Evolutionary conservation across 2,797 vertebrate genomes (phyloP), one percentile per base, ranked within the genome.

Genomic region (Mus caroli): DNA sequence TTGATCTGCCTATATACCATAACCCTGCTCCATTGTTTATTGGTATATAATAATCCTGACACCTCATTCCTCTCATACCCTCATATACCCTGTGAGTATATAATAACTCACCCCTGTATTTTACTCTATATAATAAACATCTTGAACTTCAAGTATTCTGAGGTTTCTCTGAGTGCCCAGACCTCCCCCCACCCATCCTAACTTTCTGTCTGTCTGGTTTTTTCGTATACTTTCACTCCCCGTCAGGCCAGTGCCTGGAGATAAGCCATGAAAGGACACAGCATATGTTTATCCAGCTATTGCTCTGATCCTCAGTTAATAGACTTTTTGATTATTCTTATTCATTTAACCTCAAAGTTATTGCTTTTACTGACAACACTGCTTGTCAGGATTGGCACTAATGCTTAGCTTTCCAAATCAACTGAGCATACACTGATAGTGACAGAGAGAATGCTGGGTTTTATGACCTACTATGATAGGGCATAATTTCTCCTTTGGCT

Each of bases 401-500:
- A 12, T 54, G 12, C n/a, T 85, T 14, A 46, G 10, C 28, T 94
- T 94, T 91, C 20, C 62, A 86, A 86, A 73, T 67, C 19, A 73
- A 75, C 19, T 79, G 43, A 86, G 15, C 3, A 17, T 40, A 50
- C 13, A 54, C 5, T 93, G 26, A 75, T 31, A 73, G 37, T 75
- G 19, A 20, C 71, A 88, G 58, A 90, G 8, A 86, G 46, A 11
- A 58, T 90, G 3, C 17, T 13, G 43, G 14, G 43, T 92, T 71
- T 83, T 69, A 64, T 43, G 67, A 50, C 11, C 10, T 75, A n/a
- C 34, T 5, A 76, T 22, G 10, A 52, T 22, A 22, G 62, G 19
- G 58, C 3, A 60, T 7, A 89, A 93, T 85, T 69, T 91, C 64
- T 93, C 17, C 40, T 43, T 97, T 86, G 52, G 28, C 28, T 96